These are phyloP conservation scores for Euspilapteryx auroguttella DNA, from an alignment of 2,888 invertebrate species.

Conservation along the genomic window DNA sequence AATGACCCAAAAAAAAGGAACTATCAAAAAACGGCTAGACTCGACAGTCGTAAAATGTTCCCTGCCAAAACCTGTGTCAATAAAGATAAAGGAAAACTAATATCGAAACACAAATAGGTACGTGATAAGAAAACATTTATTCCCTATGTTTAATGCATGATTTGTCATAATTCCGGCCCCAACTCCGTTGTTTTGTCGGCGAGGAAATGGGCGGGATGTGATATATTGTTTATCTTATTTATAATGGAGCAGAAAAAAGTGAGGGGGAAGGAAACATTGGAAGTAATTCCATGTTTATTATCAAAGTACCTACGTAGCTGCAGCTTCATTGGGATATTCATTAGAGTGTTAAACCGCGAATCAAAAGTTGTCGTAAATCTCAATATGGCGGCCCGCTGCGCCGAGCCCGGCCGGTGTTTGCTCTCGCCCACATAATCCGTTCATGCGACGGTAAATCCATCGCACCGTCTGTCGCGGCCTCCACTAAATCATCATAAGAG, in stretches of 20 bases:
- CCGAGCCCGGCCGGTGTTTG: constrained; percentile 47
- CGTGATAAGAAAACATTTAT: constrained; percentile 63
- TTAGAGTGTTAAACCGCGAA: constrained; percentile 42
- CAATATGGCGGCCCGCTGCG: constrained; percentile 48
- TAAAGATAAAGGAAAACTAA: constrained; percentile 61
- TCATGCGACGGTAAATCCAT: constrained; percentile 59
- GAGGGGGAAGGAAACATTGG: constrained; percentile 25
- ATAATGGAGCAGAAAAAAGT: constrained; percentile 46
- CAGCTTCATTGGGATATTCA: neutral
- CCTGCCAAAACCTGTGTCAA: constrained; percentile 55
- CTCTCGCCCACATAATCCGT: constrained; percentile 61
- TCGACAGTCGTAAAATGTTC: constrained; percentile 31
- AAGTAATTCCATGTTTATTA: constrained; percentile 38
- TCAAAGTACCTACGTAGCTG: too few species aligned
- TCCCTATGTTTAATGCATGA: constrained; percentile 62
- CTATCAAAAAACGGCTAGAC: too few species aligned
- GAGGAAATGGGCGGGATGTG: constrained; percentile 49
- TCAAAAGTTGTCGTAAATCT: constrained; percentile 55
- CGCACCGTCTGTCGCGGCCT: constrained; percentile 40
- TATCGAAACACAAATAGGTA: constrained; percentile 59
- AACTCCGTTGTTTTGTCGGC: constrained; percentile 47
- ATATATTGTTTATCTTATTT: constrained; percentile 54
- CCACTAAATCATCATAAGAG: constrained; percentile 59
- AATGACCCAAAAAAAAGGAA: too few species aligned
- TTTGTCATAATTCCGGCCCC: constrained; percentile 58